A percentile compares a stretch with the other conserved stretches of the same genome.
These are phyloP conservation scores for Colostygia pectinataria DNA, from an alignment of 2,888 invertebrate species.

Conservation along the genomic window DNA sequence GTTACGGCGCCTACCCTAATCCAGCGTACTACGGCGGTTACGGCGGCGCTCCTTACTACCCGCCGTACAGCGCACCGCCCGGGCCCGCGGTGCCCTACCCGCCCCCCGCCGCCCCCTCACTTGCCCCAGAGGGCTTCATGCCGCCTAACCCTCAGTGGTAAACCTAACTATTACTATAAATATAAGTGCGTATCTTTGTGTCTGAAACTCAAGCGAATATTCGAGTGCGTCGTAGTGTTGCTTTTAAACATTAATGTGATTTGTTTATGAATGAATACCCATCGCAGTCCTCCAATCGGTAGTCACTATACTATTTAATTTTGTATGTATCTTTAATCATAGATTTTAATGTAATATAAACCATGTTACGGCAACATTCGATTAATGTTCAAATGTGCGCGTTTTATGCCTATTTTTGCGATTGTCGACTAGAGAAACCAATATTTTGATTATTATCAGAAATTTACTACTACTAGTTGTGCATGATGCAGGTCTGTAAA, in stretches of 20 bases:
- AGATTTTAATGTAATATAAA: slow-evolving; percentile 27
- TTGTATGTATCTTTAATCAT: slow-evolving; percentile 31
- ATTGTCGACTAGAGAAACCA: not conserved
- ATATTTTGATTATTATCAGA: too few relatives aligned
- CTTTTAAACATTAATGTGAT: slow-evolving; percentile 42
- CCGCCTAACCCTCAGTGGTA: slow-evolving; percentile 76
- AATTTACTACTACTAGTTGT: not conserved
- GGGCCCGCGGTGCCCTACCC: slow-evolving; percentile 46
- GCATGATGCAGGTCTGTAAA: not conserved
- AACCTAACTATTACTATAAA: slow-evolving; percentile 29
- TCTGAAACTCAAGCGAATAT: slow-evolving; percentile 23
- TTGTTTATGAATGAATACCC: slow-evolving; percentile 28
- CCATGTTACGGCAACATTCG: slow-evolving; percentile 4
- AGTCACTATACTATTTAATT: slow-evolving; percentile 40
- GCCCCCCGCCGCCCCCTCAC: slow-evolving; percentile 47
- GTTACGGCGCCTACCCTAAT: slow-evolving; percentile 70
- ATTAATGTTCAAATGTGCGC: not conserved
- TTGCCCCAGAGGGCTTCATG: slow-evolving; percentile 58
- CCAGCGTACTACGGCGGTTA: slow-evolving; percentile 83
- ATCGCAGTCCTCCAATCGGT: slow-evolving; percentile 29
- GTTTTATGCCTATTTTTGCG: not conserved
- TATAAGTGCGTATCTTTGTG: slow-evolving; percentile 22
- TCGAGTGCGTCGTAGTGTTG: slow-evolving; percentile 45
- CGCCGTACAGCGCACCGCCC: slow-evolving; percentile 63
- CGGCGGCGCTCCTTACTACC: slow-evolving; percentile 77